These are phyloP conservation scores for Dryobates pubescens DNA, from an alignment of 2,797 vertebrate species.

Conservation along the genomic window DNA sequence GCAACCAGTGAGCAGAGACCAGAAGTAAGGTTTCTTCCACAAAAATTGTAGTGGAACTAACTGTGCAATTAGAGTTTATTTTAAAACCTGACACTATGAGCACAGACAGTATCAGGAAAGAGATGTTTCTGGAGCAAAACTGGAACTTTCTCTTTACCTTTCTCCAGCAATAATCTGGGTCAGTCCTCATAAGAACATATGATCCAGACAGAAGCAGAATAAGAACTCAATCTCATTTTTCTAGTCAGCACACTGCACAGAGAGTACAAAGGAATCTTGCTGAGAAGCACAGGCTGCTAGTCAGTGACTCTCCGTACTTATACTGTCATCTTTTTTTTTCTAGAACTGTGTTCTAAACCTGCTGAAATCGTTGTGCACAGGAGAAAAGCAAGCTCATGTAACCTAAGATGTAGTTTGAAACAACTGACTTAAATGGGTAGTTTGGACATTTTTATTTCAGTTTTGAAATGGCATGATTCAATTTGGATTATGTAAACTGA, in stretches of 20 bases:
- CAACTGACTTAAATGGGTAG: neutral
- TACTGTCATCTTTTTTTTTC: neutral
- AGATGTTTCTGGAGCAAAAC: neutral
- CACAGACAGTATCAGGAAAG: neutral
- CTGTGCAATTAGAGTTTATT: neutral
- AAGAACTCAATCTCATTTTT: neutral
- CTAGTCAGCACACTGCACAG: neutral
- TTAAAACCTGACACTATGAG: constrained; percentile 4
- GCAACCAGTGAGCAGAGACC: neutral
- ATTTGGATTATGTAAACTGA: neutral
- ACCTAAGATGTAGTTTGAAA: neutral
- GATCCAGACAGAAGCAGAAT: neutral
- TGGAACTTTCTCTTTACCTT: neutral
- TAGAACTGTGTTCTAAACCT: neutral
- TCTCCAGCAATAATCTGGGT: neutral
- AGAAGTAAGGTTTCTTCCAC: constrained; percentile 29
- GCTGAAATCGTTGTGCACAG: neutral
- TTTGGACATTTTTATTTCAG: neutral
- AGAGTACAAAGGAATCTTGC: neutral
- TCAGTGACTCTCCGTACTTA: neutral
- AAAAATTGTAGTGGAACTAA: constrained; percentile 1
- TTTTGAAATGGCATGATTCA: neutral
- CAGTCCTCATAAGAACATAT: neutral
- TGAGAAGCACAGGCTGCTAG: neutral
- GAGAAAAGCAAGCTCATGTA: neutral